Evolutionary conservation across 2,888 invertebrate species (phyloP).

Genomic region (Cryptus armator): DNA sequence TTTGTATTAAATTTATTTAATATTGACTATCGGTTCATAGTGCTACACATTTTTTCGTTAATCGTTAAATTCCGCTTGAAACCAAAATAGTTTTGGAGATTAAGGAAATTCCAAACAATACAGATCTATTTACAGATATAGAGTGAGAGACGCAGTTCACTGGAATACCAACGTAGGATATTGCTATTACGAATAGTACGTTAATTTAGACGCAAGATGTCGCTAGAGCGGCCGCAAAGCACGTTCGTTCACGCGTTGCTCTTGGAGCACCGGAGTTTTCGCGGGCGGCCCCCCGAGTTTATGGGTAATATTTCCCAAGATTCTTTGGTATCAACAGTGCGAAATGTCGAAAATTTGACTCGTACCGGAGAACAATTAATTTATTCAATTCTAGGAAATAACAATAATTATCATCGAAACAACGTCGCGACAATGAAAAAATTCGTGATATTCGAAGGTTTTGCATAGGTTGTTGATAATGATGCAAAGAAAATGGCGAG

Average conservation of each 20-base stretch:
- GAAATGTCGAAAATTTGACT: constrained; percentile 73
- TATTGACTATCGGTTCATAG: no score
- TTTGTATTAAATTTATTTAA: no score
- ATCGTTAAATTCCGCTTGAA: no score
- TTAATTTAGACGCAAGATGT: constrained; percentile 26
- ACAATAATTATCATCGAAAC: constrained; percentile 12
- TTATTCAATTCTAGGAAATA: neutral
- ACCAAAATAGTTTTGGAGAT: no score
- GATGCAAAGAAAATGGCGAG: constrained; percentile 63
- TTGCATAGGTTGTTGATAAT: constrained; percentile 52
- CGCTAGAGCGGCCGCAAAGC: constrained; percentile 8
- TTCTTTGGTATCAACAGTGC: constrained; percentile 77
- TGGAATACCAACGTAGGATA: constrained; percentile 3
- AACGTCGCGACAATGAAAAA: constrained; percentile 39
- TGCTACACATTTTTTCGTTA: no score
- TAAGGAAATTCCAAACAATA: no score
- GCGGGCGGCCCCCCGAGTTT: constrained; percentile 78
- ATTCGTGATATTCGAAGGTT: constrained; percentile 37
- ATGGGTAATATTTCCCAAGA: constrained; percentile 85
- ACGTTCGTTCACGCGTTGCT: constrained; percentile 29
- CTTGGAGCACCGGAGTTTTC: constrained; percentile 69
- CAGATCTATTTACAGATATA: neutral
- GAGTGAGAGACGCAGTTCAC: neutral
- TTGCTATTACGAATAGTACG: neutral
- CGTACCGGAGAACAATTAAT: constrained; percentile 26